Base-by-base conservation (phyloP, 2,888 invertebrate species). In the Antitype chi region DNA sequence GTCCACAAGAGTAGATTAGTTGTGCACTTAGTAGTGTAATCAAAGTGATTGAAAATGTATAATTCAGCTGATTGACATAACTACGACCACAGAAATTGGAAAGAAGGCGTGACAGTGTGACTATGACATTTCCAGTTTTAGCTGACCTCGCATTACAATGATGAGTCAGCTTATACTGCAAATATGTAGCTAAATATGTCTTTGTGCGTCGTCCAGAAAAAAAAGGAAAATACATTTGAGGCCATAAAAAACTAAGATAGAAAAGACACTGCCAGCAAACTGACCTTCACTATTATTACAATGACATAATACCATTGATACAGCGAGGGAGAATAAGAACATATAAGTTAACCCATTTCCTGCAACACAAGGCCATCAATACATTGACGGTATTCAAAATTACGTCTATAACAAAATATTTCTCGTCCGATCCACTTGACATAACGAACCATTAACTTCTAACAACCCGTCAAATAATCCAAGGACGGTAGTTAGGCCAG, bases 401-500 rank as follows among this genome's bases (percentile, higher is more conserved):
- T 55, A 80, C 71, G 60, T 74, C 62, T 62, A 53, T 43, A 70
- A 71, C 28, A 77, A 72, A 76, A 81, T 76, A 81, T 81, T 83
- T 84, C 77, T 76, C 68, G 74, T 85, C 43, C 80, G n/a, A 68
- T 71, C 78, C 69, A 78, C 81, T 81, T 83, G 59, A 78, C 76
- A 62, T 77, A 67, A 74, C 77, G 81, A 49, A 53, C 74, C 85
- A 86, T 85, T 86, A 80, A 76, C 53, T 79, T 66, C 72, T 81
- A 78, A 87, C 78, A 66, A 74, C 70, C 66, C 76, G 67, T 81
- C 81, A 81, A 67, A 47, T 74, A 68, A 80, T 32, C 78, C 80
- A 80, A 87, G 84, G 87, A 1, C 70, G 81, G 76, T 59, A 79
- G 78, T 87, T 85, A 81, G 55, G 73, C 69, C 17, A 70, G 60